Conservation (phyloP, 2,113 vertebrate genomes). For the Callipepla squamata region DNA sequence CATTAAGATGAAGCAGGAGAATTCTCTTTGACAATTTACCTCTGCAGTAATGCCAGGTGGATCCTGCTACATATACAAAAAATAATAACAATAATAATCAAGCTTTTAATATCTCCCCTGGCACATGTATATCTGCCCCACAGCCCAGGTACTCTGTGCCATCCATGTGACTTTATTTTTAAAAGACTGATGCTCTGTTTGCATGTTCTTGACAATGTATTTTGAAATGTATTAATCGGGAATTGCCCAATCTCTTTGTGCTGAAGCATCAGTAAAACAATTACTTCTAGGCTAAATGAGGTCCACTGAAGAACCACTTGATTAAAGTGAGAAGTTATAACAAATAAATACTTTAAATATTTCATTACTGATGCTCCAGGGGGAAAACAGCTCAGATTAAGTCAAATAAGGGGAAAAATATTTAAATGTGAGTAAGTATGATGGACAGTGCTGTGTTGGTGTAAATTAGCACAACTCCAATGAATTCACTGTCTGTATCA, state of each 20-base stretch:
- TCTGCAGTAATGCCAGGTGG: background rate
- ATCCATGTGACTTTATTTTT: background rate
- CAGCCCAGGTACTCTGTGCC: background rate
- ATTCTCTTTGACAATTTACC: constrained; percentile 22
- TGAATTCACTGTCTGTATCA: background rate
- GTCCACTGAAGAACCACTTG: constrained; percentile 52
- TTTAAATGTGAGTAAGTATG: constrained; percentile 41
- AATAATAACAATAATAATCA: background rate
- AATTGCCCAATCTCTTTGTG: constrained; percentile 41
- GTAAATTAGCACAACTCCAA: background rate
- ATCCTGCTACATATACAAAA: background rate
- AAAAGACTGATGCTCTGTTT: constrained; percentile 12
- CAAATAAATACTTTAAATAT: constrained; percentile 60
- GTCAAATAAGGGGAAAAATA: constrained; percentile 25
- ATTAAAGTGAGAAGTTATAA: constrained; percentile 65
- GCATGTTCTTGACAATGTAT: constrained; percentile 44
- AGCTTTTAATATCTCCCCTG: background rate
- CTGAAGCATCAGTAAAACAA: constrained; percentile 59
- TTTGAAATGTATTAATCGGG: constrained; percentile 59
- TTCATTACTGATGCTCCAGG: constrained; percentile 47
- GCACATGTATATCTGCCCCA: background rate
- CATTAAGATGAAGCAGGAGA: background rate
- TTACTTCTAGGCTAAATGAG: constrained; percentile 53
- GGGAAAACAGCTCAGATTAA: constrained; percentile 52
- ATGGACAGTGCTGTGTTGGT: constrained; percentile 28